Percentiles rank a stretch among this genome's conserved stretches.
These are phyloP conservation scores for Miltochrista miniata DNA, from an alignment of 2,888 invertebrate genomes.

Conservation along the genomic window DNA sequence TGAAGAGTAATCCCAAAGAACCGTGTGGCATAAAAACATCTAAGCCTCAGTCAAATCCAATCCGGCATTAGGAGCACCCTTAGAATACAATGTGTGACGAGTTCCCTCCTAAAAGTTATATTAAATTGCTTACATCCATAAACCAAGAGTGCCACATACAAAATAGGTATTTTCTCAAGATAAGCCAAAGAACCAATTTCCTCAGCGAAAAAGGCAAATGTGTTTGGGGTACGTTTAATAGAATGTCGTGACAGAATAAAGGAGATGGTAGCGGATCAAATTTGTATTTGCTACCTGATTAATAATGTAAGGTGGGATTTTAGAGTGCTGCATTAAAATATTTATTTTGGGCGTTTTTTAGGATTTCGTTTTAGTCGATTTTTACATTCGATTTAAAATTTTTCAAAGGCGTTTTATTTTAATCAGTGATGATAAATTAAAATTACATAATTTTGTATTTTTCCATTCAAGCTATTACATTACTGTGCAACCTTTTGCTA, in stretches of 20 bases:
- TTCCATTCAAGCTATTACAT: no score
- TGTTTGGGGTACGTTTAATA: conserved; percentile 51
- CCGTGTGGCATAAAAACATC: not conserved
- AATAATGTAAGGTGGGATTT: conserved; percentile 42
- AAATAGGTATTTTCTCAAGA: conserved; percentile 31
- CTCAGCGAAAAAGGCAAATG: conserved; percentile 54
- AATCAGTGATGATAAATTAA: no score
- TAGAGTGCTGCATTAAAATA: conserved; percentile 45
- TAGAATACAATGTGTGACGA: conserved; percentile 28
- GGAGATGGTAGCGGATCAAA: conserved; percentile 47
- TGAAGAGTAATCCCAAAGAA: no score
- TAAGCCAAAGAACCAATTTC: conserved; percentile 61
- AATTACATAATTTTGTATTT: no score
- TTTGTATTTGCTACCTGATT: conserved; percentile 48
- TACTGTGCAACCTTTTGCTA: no score
- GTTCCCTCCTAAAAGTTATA: conserved; percentile 32
- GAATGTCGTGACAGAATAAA: conserved; percentile 52
- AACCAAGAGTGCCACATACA: conserved; percentile 31
- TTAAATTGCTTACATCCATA: conserved; percentile 47
- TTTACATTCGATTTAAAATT: not conserved
- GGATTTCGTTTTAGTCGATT: no score
- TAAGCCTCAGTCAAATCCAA: not conserved
- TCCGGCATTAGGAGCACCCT: conserved; percentile 15
- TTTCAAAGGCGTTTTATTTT: no score
- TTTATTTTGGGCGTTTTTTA: conserved; percentile 31